Evolutionary conservation across 2,888 invertebrate genomes (phyloP).

Genomic region (Tenthredo livida): DNA sequence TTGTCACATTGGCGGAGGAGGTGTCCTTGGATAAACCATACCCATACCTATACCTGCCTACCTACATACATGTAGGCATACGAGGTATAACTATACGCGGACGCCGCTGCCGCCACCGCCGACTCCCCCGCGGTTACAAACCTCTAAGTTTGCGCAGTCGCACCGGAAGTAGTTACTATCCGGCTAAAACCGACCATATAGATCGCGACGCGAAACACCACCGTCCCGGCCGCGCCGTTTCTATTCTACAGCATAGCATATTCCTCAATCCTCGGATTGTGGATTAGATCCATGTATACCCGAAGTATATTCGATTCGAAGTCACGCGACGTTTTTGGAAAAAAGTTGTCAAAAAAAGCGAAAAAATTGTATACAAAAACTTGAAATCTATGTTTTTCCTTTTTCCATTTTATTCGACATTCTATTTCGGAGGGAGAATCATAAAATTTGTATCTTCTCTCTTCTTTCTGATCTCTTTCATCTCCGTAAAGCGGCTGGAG

Average conservation of each 20-base stretch:
- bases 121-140: conserved; percentile 40
- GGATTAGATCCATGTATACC: too few relatives aligned
- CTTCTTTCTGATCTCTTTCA: not conserved
- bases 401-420: not conserved
- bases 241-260: not conserved
- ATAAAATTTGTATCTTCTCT: too few relatives aligned
- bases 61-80: not conserved
- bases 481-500: too few relatives aligned
- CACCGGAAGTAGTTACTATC: conserved; percentile 51
- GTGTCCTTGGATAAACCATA: not conserved
- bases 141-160: conserved; percentile 42
- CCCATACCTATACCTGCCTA: not conserved
- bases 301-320: not conserved
- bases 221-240: not conserved
- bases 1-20: not conserved
- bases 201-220: conserved; percentile 19
- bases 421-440: too few relatives aligned
- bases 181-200: conserved; percentile 49
- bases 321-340: not conserved
- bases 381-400: too few relatives aligned
- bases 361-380: too few relatives aligned
- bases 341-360: too few relatives aligned
- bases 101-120: not conserved
- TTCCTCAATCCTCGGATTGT: not conserved
- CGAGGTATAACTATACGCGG: not conserved